Conservation (phyloP, 2,113 vertebrate species). For the Hypomesus transpacificus region DNA sequence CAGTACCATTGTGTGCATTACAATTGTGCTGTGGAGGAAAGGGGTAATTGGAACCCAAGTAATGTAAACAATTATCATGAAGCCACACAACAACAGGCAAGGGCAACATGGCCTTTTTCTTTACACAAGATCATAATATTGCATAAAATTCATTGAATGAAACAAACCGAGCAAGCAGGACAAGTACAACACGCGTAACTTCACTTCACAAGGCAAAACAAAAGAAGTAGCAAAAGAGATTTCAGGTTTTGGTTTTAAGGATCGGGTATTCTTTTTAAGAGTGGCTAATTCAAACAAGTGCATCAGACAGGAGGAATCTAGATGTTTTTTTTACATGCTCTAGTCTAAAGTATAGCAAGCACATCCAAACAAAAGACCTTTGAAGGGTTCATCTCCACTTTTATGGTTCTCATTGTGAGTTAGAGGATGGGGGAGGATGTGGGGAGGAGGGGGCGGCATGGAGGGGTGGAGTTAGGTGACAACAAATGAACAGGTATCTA, state of each 20-base stretch:
- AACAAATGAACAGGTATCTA: constrained; percentile 26
- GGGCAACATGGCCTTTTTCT: not conserved
- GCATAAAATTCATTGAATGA: not conserved
- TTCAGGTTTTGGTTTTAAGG: no score
- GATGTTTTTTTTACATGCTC: no score
- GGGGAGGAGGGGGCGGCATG: constrained; percentile 2
- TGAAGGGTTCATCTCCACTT: not conserved
- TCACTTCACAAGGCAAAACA: not conserved
- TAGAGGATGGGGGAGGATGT: not conserved
- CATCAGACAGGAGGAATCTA: not conserved
- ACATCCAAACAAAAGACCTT: no score
- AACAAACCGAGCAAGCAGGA: not conserved
- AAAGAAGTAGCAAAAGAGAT: not conserved
- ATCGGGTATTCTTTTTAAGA: not conserved
- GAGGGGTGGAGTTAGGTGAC: constrained; percentile 1
- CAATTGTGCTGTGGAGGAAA: not conserved
- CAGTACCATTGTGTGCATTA: constrained; percentile 4
- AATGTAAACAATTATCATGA: constrained; percentile 23
- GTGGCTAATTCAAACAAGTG: not conserved
- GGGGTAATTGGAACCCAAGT: not conserved
- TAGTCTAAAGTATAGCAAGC: no score
- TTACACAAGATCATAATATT: not conserved
- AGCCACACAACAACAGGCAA: constrained; percentile 11
- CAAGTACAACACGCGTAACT: not conserved
- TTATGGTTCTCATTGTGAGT: not conserved